phyloP scores from a whole-genome alignment of 2,888 invertebrate genomes.

The Drosophila anomelani region DNA sequence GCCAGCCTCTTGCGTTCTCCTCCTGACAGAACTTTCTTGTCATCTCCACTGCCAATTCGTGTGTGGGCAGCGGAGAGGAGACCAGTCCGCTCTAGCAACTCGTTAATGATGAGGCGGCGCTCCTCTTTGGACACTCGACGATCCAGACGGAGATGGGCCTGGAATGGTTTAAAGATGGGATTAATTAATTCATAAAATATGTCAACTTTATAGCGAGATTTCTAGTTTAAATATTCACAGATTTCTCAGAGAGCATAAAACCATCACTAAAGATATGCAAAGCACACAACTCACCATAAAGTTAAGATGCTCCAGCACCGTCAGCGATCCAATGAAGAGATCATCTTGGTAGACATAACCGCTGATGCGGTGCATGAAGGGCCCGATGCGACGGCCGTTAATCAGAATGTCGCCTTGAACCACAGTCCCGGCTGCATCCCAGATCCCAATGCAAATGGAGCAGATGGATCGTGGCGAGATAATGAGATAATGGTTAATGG shows the following conservation, averaged over 20 bases:
- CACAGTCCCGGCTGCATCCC: conserved; percentile 87
- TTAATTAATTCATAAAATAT: too few species aligned
- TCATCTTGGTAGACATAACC: conserved; percentile 97
- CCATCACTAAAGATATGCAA: not conserved
- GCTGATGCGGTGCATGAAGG: conserved; percentile 92
- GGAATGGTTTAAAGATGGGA: not conserved
- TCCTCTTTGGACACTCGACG: conserved; percentile 87
- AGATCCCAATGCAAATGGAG: conserved; percentile 31
- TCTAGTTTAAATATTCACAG: not conserved
- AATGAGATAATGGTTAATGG: conserved; percentile 2
- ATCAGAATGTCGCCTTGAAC: conserved; percentile 93
- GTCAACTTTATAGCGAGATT: not conserved
- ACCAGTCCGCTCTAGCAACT: conserved; percentile 90
- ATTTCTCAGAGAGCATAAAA: not conserved
- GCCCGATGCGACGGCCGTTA: conserved; percentile 89
- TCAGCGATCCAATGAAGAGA: conserved; percentile 93
- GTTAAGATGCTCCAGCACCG: conserved; percentile 93
- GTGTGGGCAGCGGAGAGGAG: conserved; percentile 89
- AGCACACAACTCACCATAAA: conserved; percentile 87
- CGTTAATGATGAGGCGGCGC: conserved; percentile 88
- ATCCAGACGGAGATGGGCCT: conserved; percentile 93
- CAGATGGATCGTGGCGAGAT: not conserved
- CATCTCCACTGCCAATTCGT: conserved; percentile 91
- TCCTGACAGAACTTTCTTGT: conserved; percentile 93
- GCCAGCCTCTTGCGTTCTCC: conserved; percentile 97